phyloP scores from a whole-genome alignment of 2,113 vertebrate genomes.

The Hirundichthys speculiger region DNA sequence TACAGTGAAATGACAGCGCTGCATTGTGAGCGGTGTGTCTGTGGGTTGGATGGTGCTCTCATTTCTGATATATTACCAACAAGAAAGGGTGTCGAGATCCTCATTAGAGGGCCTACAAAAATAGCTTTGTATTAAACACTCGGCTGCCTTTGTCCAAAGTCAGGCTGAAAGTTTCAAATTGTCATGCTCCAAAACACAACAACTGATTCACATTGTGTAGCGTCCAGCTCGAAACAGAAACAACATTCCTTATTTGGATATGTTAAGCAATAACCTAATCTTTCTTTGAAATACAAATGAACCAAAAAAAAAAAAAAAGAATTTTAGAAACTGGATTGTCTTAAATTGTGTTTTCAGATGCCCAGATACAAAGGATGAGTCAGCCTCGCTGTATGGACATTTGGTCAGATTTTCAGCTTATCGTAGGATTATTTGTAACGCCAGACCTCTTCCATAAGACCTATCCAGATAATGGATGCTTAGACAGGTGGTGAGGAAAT shows the following conservation, averaged over 20 bases:
- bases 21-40: constrained; percentile 8
- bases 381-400: constrained; percentile 37
- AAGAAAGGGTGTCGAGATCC: constrained; percentile 54
- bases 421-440: constrained; percentile 62
- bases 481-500: constrained; percentile 53
- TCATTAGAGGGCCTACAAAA: constrained; percentile 58
- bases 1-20: constrained; percentile 22
- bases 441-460: constrained; percentile 47
- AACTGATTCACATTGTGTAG: neutral
- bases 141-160: constrained; percentile 18
- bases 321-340: too few species aligned
- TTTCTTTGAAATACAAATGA: too few species aligned
- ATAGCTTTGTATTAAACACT: constrained; percentile 59
- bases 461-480: constrained; percentile 54
- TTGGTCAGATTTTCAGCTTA: constrained; percentile 69
- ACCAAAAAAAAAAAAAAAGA: too few species aligned
- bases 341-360: neutral
- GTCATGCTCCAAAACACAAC: constrained; percentile 9
- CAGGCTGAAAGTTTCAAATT: constrained; percentile 16
- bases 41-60: constrained; percentile 12
- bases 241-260: too few species aligned
- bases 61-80: constrained; percentile 42
- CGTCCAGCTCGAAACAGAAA: neutral
- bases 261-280: too few species aligned
- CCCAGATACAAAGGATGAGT: constrained; percentile 39